Evolutionary conservation across 1,140 invertebrate species (phyloP), one percentile per base, ranked within the genome.

Genomic region (Oncopodura yosiiana): DNA sequence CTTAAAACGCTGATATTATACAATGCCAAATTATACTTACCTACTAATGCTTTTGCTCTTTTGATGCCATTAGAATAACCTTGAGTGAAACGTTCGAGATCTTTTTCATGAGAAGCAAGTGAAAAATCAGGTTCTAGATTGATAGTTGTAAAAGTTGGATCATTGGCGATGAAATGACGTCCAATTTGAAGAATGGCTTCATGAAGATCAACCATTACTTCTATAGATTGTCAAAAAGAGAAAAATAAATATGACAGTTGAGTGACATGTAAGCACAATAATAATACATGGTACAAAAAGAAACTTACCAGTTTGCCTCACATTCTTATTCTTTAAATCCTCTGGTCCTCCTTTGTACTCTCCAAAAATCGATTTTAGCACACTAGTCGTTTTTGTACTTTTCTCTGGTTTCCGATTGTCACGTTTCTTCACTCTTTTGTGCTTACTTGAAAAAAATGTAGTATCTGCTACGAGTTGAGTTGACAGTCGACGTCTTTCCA

Each of bases 271-370:
- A 42, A 36, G 4, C 11, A 61, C 6, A 51, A 21, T 32, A 12
- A 53, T 34, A 18, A 24, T 27, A 24, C 32, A 3, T 3, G 6
- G n/a, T 18, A 6, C 44, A 46, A 11, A 18, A 12, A 21, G 6
- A 21, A 21, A n/a, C 29, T 34, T 63, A 84, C 83, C 71, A 58
- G 86, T 88, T 74, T 98, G 94, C 55, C 89, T 81, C 50, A 99
- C 89, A 76, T 99, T 99, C 74, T 99, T 99, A 50, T 83, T 89
- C 69, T 93, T 90, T 19, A 86, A 76, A 69, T 93, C 88, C 63
- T 91, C 86, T 69, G 56, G 44, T 81, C 81, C 55, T 81, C 81
- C 55, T 74, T 75, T 50, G 75, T 76, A 66, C 82, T 77, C 78
- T 41, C 89, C 87, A 75, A 95, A 95, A 32, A 63, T 53, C 24